Base-by-base conservation (phyloP, 2,888 invertebrate genomes). In the Caenorhabditis sp. region DNA sequence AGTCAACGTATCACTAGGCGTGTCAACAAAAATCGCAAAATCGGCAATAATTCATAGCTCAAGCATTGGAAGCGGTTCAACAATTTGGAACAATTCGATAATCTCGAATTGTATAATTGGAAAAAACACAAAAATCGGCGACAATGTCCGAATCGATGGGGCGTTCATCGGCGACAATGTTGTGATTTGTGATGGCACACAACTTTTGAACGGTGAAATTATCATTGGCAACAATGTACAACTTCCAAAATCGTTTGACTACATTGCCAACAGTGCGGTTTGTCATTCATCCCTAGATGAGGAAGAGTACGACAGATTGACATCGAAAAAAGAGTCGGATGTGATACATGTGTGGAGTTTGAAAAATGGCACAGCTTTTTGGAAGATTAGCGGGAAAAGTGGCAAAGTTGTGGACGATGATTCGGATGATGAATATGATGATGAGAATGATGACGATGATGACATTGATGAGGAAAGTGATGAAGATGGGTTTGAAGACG, bases 181-280 rank as follows among this genome's bases (percentile, higher is more conserved):
- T 0, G 65, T 57, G 3, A 78, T 80, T 64, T 68, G 69, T 1
- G 63, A 66, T 23, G 66, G 55, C 1, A 43, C 62, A 0, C 31
- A 49, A 26, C 27, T 72, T 27, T 1, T 23, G n/a, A 49, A 31
- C 37, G 2, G 54, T 23, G 65, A 68, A 24, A 49, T 64, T 1
- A 61, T 79, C 26, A 73, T 79, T 50, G 79, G 70, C 31, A 62
- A 62, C n/a, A 58, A 54, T 26, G 79, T 75, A 6, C 17, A 61
- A 17, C 59, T 51, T 14, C 62, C 60, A n/a, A 62, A 58, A 43
- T 43, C 43, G 14, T 21, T 59, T 2, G 49, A 63, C 21, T 6
- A 4, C 17, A 19, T 58, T 0, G 55, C 58, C 8, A 14, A 60
- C 19, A 53, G 62, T 12, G 59, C 60, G 0, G 26, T 73, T 1